A percentile compares a stretch with the other conserved stretches of the same genome.
phyloP scores from a whole-genome alignment of 2,113 vertebrate genomes.

The Cromileptes altivelis region DNA sequence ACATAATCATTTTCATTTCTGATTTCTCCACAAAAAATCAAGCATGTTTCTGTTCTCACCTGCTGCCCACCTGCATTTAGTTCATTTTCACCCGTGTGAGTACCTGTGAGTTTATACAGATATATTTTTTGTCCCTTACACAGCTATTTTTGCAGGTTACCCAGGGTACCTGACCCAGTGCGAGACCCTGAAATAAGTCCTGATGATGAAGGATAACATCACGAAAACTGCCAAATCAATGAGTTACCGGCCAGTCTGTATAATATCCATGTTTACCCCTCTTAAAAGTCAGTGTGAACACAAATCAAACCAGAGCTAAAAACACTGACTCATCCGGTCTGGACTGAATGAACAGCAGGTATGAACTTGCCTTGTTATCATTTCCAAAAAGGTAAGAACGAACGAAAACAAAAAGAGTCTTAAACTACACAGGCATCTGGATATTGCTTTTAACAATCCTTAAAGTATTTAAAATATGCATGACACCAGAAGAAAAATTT shows the following conservation, averaged over 20 bases:
- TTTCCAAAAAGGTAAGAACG: background rate
- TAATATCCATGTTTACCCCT: background rate
- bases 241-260: background rate
- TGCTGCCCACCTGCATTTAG: too few species aligned
- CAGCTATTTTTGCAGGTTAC: too few species aligned
- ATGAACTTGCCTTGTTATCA: background rate
- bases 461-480: conserved; percentile 32
- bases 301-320: background rate
- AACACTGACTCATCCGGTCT: background rate
- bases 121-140: too few species aligned
- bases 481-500: conserved; percentile 44
- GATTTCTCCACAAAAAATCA: too few species aligned
- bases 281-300: background rate
- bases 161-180: too few species aligned
- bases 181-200: too few species aligned
- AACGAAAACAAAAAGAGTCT: background rate
- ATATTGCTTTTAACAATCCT: conserved; percentile 9
- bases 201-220: background rate
- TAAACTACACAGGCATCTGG: background rate
- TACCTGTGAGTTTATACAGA: too few species aligned
- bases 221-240: background rate
- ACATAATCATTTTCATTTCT: too few species aligned
- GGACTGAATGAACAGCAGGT: background rate
- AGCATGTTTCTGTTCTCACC: too few species aligned
- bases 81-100: too few species aligned